These are phyloP conservation scores for Apaloderma vittatum DNA, from an alignment of 2,113 vertebrate species.

Conservation along the genomic window DNA sequence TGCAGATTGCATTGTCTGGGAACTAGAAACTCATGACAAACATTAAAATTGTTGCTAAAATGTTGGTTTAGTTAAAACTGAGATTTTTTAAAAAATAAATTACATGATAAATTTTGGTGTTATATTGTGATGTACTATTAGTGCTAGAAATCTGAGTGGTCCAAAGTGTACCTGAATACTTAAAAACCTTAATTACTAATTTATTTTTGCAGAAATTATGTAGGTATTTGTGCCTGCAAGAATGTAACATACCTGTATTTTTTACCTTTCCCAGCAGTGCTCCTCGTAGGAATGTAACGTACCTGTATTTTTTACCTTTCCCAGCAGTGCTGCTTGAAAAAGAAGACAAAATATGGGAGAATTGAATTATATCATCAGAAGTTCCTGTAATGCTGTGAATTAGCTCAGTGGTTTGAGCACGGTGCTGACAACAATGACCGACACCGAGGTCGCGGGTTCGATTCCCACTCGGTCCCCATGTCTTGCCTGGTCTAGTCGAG, in stretches of 20 bases:
- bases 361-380: neutral
- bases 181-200: neutral
- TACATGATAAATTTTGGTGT: neutral
- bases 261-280: neutral
- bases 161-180: neutral
- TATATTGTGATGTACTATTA: neutral
- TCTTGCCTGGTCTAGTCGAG: too few relatives aligned
- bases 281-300: neutral
- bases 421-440: too few relatives aligned
- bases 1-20: neutral
- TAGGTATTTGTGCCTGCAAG: neutral
- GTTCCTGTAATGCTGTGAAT: neutral
- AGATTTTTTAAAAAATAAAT: neutral
- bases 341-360: neutral
- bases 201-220: neutral
- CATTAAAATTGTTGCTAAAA: neutral
- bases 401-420: too few relatives aligned
- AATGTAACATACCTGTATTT: neutral
- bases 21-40: neutral
- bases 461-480: too few relatives aligned
- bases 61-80: neutral
- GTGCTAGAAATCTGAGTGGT: neutral
- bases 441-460: too few relatives aligned
- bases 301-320: neutral
- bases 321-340: neutral